Evolutionary conservation across 2,113 vertebrate genomes (phyloP).

Genomic region (Oryzias melastigma): DNA sequence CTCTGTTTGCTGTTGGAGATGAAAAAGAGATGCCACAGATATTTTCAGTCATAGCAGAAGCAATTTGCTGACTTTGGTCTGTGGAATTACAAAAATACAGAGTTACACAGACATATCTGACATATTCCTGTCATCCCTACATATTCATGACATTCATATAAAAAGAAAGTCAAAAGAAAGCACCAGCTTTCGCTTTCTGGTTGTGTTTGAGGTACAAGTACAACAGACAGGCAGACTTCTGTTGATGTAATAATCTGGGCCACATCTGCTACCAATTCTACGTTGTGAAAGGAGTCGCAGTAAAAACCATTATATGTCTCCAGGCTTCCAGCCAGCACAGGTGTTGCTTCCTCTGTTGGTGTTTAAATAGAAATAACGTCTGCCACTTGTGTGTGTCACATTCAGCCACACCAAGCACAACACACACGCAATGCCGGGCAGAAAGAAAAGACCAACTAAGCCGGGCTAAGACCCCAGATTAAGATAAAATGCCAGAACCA

Average conservation of each 20-base stretch:
- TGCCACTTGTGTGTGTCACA: slow-evolving; percentile 33
- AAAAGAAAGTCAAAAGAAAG: background rate
- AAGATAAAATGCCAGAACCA: slow-evolving; percentile 37
- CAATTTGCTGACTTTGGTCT: too few relatives aligned
- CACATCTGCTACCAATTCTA: slow-evolving; percentile 47
- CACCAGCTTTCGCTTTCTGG: too few relatives aligned
- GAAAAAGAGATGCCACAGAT: too few relatives aligned
- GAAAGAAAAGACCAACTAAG: slow-evolving; percentile 27
- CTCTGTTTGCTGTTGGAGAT: too few relatives aligned
- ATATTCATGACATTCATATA: background rate
- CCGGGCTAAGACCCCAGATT: slow-evolving; percentile 52
- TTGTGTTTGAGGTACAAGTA: slow-evolving; percentile 1
- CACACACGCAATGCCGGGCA: background rate
- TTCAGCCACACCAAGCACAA: slow-evolving; percentile 2
- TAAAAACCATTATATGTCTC: slow-evolving; percentile 39
- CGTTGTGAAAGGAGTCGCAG: slow-evolving; percentile 18
- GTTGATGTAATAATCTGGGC: slow-evolving; percentile 33
- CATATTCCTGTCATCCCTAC: too few relatives aligned
- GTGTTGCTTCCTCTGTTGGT: slow-evolving; percentile 50
- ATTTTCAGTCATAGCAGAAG: too few relatives aligned
- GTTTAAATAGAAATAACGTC: slow-evolving; percentile 50
- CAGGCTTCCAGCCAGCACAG: slow-evolving; percentile 50
- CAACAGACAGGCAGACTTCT: slow-evolving; percentile 4
- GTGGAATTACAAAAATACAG: too few relatives aligned
- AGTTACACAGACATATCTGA: too few relatives aligned